Conservation (phyloP, 2,113 vertebrate species). For the Malurus alboscapulatus region DNA sequence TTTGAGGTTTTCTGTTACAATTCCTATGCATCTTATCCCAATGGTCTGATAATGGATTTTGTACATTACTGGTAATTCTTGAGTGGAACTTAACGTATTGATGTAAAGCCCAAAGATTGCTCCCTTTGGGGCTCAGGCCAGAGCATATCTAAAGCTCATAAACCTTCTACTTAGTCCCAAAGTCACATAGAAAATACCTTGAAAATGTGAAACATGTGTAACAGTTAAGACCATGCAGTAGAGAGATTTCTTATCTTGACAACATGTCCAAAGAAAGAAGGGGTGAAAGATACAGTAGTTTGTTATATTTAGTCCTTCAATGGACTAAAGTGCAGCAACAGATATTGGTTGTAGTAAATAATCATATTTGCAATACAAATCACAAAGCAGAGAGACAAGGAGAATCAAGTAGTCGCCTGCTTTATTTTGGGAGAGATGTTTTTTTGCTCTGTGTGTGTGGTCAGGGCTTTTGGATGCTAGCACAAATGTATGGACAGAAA, state of each 20-base stretch:
- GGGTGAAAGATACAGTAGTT: background rate
- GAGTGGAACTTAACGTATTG: background rate
- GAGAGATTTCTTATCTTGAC: background rate
- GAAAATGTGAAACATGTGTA: rapidly evolving
- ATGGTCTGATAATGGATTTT: background rate
- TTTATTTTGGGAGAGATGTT: background rate
- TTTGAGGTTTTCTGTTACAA: background rate
- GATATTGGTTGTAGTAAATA: background rate
- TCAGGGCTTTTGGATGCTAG: background rate
- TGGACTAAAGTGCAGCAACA: no score
- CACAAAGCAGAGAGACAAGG: background rate
- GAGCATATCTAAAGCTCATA: background rate
- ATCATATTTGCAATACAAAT: background rate
- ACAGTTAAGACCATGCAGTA: background rate
- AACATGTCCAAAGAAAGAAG: background rate
- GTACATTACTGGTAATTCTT: background rate
- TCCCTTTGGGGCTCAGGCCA: background rate
- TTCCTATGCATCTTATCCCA: background rate
- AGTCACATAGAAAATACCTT: background rate
- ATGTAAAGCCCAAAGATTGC: background rate
- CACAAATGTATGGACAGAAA: background rate
- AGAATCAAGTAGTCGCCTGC: background rate
- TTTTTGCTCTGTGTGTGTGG: background rate
- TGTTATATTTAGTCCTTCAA: background rate
- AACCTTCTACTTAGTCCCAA: background rate